Conservation (phyloP, 2,113 vertebrate species). For the Neoarius graeffei region DNA sequence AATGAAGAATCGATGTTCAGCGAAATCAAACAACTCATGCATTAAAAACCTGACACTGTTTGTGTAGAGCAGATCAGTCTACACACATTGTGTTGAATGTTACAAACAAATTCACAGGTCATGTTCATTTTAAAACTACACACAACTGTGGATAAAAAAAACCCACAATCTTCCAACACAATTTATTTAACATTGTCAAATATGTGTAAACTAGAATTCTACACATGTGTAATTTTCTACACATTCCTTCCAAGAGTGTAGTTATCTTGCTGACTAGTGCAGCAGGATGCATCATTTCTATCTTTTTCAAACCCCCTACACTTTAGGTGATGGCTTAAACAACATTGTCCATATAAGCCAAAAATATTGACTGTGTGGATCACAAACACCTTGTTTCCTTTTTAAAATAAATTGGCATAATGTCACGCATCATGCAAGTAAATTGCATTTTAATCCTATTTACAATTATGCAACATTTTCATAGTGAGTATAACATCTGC, state of each 20-base stretch:
- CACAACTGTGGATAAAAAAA: too few species aligned
- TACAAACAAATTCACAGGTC: too few species aligned
- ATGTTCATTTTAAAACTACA: too few species aligned
- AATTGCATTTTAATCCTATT: background rate
- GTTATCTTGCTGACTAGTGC: background rate
- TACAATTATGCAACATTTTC: background rate
- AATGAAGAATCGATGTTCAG: too few species aligned
- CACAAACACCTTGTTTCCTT: background rate
- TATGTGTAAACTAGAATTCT: too few species aligned
- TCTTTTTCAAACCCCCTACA: background rate
- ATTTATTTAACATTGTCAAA: too few species aligned
- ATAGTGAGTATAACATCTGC: background rate
- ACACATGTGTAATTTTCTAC: too few species aligned
- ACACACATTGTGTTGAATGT: too few species aligned
- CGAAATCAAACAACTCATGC: too few species aligned
- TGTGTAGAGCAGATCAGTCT: too few species aligned
- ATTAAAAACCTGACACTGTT: too few species aligned
- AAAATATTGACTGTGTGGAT: background rate
- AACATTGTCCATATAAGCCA: background rate
- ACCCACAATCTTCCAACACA: too few species aligned
- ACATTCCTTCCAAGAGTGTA: background rate
- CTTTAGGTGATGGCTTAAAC: background rate
- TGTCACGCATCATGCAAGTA: background rate
- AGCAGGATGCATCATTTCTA: background rate
- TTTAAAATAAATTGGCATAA: background rate